Base-by-base conservation (phyloP, 2,888 invertebrate species). In the Epistrophe eligans region DNA sequence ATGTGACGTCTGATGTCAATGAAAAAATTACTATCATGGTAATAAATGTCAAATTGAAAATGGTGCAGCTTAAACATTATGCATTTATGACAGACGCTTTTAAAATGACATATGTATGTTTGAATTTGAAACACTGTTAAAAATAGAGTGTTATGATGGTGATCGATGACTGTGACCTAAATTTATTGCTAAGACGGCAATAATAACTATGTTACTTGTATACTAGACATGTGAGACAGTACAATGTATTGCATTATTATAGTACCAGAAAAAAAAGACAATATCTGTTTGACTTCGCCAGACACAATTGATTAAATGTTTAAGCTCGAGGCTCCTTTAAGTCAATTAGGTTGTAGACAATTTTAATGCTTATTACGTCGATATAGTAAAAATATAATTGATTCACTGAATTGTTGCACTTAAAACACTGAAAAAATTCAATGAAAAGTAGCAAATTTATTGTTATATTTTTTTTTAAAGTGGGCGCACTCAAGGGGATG, bases 101-200 rank as follows among this genome's bases (percentile, higher is more conserved):
- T 17, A 38, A 45, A 66, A 83, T 87, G 87, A 87, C 74, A 82
- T 64, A 82, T n/a, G 24, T 24, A 24, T 24, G 24, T 2, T 2
- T 24, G 50, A 35, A 74, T 71, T 60, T 82, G 77, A 45, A 74
- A 72, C 43, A 76, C 43, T 52, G 32, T 17, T 35, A 9, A 9
- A 10, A 2, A n/a, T 2, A 40, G 6, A 17, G 7, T 60, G 58
- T 79, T 57, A 32, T 66, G 74, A 66, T 71, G 74, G 82, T 83
- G 87, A 87, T 87, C 87, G 87, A 87, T 87, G 87, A 79, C 72
- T 87, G 48, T 87, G 87, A 87, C 87, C 87, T 66, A 79, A 83
- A 87, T 83, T 83, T 52, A 13, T n/a, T 19, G 28, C 62, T 38
- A 45, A 74, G 82, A 83, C 82, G 79, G 64, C 50, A 43, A 43